phyloP scores from a whole-genome alignment of 2,797 vertebrate genomes.

The Tadarida brasiliensis region DNA sequence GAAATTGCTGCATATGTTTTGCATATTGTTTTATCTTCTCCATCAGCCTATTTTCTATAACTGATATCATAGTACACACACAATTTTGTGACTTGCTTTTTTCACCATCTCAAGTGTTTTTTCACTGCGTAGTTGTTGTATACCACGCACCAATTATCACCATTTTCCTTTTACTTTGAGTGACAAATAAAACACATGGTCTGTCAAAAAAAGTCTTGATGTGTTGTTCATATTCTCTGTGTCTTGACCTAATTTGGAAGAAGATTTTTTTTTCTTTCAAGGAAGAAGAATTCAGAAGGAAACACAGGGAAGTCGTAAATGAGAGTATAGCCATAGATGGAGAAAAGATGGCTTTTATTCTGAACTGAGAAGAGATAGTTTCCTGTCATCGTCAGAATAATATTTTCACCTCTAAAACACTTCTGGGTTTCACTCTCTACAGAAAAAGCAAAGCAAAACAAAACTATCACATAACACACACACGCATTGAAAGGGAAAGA shows the following conservation, averaged over 20 bases:
- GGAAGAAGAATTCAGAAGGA: slow-evolving; percentile 27
- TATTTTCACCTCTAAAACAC: neutral
- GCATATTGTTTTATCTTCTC: neutral
- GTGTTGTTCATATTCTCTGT: neutral
- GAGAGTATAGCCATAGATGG: neutral
- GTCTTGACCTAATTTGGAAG: slow-evolving; percentile 5
- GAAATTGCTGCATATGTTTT: neutral
- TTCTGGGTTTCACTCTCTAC: neutral
- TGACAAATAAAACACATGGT: neutral
- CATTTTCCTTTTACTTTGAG: neutral
- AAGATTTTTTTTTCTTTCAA: neutral
- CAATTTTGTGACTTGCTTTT: neutral
- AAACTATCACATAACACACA: neutral
- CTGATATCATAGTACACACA: neutral
- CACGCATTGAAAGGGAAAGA: neutral
- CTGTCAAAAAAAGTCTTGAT: slow-evolving; percentile 1
- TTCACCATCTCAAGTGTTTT: neutral
- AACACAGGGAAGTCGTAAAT: neutral
- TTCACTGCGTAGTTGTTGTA: neutral
- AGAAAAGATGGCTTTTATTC: neutral
- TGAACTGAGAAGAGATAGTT: neutral
- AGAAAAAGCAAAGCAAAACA: neutral
- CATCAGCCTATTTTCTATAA: neutral
- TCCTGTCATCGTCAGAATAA: neutral
- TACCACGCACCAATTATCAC: neutral